Evolutionary conservation across 2,113 vertebrate species (phyloP).

Genomic region (Chinchilla lanigera): DNA sequence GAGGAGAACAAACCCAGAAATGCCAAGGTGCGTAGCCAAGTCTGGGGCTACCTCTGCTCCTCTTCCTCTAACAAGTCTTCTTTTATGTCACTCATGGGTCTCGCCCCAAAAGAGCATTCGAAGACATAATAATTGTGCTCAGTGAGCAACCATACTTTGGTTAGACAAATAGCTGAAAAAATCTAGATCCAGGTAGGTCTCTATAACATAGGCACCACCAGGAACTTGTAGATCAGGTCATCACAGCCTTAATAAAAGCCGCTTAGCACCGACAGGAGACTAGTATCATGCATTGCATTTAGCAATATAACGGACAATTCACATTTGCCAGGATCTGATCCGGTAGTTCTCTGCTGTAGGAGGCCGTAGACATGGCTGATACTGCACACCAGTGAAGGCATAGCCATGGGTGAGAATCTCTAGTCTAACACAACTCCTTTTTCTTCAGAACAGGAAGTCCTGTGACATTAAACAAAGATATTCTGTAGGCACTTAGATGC

Average conservation of each 20-base stretch:
- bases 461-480: neutral
- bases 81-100: neutral
- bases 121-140: neutral
- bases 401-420: neutral
- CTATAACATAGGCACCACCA: neutral
- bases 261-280: neutral
- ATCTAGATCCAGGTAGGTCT: neutral
- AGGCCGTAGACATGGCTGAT: accelerated
- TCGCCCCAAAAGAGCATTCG: neutral
- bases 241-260: neutral
- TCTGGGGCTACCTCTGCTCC: accelerated
- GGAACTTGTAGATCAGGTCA: neutral
- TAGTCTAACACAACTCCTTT: neutral
- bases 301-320: neutral
- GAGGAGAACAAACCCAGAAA: neutral
- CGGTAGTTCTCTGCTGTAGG: neutral
- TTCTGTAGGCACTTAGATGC: neutral
- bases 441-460: neutral
- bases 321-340: neutral
- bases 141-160: neutral
- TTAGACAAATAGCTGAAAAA: neutral
- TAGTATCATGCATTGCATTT: neutral
- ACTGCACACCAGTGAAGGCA: neutral
- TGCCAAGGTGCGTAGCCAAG: neutral
- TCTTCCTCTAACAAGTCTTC: neutral